Conservation (phyloP, 2,113 vertebrate genomes). For the Pardalotus punctatus region DNA sequence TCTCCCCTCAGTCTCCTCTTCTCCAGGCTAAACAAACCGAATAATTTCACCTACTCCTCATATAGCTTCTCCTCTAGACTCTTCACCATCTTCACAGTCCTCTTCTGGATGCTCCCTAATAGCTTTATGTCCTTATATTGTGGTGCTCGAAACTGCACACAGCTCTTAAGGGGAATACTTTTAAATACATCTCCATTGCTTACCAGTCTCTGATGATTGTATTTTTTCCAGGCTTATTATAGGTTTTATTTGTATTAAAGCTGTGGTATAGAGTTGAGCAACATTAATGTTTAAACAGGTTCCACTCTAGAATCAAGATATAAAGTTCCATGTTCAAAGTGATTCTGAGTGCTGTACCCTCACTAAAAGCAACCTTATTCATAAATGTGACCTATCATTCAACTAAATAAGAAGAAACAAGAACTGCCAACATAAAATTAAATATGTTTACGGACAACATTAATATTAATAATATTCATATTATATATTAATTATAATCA, state of each 20-base stretch:
- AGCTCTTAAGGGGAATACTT: not conserved
- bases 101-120: not conserved
- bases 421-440: not conserved
- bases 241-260: not conserved
- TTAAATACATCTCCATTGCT: accelerated
- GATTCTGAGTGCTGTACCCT: not conserved
- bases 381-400: not conserved
- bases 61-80: not conserved
- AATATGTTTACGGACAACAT: not conserved
- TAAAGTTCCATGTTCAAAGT: not conserved
- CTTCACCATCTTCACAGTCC: not conserved
- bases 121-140: not conserved
- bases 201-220: not conserved
- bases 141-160: not conserved
- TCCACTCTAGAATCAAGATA: not conserved
- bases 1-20: not conserved
- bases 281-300: not conserved
- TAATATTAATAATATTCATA: not conserved
- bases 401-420: not conserved
- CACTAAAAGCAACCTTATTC: not conserved
- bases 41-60: not conserved
- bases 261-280: not conserved
- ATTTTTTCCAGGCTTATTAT: not conserved
- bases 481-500: not conserved
- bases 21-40: not conserved